These are phyloP conservation scores for Lordiphosa collinella DNA, from an alignment of 1,140 invertebrate genomes.

Conservation along the genomic window DNA sequence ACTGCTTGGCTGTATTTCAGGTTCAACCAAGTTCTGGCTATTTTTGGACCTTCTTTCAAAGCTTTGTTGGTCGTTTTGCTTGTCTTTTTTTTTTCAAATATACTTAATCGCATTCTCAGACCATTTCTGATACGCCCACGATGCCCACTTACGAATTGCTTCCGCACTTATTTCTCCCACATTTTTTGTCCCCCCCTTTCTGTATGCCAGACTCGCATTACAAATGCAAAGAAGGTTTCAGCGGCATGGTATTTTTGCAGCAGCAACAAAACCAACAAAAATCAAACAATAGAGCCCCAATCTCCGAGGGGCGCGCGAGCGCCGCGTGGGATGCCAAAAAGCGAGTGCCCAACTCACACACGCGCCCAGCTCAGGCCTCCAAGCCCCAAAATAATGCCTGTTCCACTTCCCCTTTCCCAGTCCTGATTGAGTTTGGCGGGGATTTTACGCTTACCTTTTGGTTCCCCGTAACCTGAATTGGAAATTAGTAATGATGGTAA, in stretches of 20 bases:
- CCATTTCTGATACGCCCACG: slow-evolving; percentile 30
- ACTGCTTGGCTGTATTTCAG: background rate
- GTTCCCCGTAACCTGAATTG: too few species aligned
- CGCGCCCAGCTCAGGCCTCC: too few species aligned
- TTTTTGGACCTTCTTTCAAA: too few species aligned
- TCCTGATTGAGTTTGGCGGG: background rate
- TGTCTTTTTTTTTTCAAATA: slow-evolving; percentile 15
- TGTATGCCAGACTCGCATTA: slow-evolving; percentile 48
- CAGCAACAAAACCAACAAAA: slow-evolving; percentile 18
- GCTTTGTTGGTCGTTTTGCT: too few species aligned
- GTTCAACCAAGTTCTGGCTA: too few species aligned
- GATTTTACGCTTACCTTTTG: too few species aligned
- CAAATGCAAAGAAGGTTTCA: slow-evolving; percentile 64
- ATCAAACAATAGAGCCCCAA: slow-evolving; percentile 48
- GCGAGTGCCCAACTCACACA: slow-evolving; percentile 3
- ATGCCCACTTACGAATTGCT: slow-evolving; percentile 1
- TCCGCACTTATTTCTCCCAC: slow-evolving; percentile 4
- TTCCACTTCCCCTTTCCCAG: slow-evolving; percentile 28
- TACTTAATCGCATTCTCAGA: slow-evolving; percentile 20
- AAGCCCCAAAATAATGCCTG: slow-evolving; percentile 31
- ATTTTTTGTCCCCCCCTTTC: background rate
- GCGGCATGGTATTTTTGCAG: slow-evolving; percentile 35
- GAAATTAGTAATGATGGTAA: too few species aligned
- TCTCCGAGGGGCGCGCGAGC: slow-evolving; percentile 32
- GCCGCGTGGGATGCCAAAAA: slow-evolving; percentile 45